Conservation (phyloP, 37 sponge, comb jelly and placozoan genomes). For the Ianthella basta region DNA sequence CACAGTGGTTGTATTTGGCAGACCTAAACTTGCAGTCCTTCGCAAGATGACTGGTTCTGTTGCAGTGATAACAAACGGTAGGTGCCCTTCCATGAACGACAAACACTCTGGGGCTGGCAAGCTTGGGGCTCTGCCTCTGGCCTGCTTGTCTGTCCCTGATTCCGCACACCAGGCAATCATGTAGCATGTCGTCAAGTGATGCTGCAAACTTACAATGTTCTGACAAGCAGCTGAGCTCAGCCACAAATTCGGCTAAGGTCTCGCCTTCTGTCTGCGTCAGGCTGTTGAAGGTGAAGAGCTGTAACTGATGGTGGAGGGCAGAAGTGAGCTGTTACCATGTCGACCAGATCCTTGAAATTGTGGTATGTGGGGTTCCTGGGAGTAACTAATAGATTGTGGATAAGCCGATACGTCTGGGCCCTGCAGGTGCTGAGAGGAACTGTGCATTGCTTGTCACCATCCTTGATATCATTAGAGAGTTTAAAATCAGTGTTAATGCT, state of each 20-base stretch:
- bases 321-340: not conserved
- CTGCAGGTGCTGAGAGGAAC: not conserved
- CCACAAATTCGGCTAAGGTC: constrained; percentile 3
- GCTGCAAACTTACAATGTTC: constrained; percentile 6
- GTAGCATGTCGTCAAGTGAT: constrained; percentile 1
- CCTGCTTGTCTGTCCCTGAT: not conserved
- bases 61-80: too few species aligned
- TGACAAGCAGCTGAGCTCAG: not conserved
- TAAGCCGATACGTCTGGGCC: not conserved
- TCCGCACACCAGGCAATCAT: not conserved
- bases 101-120: not conserved
- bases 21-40: not conserved
- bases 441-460: not conserved
- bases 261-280: not conserved
- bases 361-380: not conserved
- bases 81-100: too few species aligned
- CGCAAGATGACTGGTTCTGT: too few species aligned
- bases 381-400: not conserved
- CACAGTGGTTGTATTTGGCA: not conserved
- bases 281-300: not conserved
- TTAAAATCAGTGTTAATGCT: too few species aligned
- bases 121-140: not conserved
- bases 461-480: not conserved
- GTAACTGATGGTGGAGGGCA: not conserved
- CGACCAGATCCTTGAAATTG: not conserved